Percentiles rank a stretch among this genome's conserved stretches.
These are phyloP conservation scores for Lipophrys pholis DNA, from an alignment of 2,113 vertebrate genomes.

Conservation along the genomic window DNA sequence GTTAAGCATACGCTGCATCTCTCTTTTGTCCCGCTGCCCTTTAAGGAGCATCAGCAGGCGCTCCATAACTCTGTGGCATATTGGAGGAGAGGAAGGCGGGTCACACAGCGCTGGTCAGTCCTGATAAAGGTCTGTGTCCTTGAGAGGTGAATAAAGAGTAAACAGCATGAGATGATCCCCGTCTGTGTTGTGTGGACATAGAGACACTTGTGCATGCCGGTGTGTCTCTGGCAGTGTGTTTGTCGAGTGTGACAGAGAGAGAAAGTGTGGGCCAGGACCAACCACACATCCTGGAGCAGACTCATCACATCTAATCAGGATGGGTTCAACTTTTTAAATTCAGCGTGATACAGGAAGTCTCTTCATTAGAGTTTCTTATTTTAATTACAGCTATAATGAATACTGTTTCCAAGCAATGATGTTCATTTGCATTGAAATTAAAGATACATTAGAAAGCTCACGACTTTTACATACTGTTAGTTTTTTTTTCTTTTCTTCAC, in stretches of 20 bases:
- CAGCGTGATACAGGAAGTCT: too few species aligned
- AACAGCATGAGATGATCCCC: constrained; percentile 54
- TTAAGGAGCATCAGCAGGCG: constrained; percentile 71
- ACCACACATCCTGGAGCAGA: constrained; percentile 39
- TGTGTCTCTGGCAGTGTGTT: constrained; percentile 27
- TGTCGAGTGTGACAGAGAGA: constrained; percentile 28
- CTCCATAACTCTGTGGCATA: constrained; percentile 76
- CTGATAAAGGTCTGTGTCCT: constrained; percentile 79
- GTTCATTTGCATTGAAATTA: too few species aligned
- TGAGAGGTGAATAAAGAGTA: constrained; percentile 73
- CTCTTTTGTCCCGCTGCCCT: constrained; percentile 71
- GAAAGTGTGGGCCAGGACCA: constrained; percentile 19
- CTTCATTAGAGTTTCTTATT: too few species aligned
- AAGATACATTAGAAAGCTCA: too few species aligned
- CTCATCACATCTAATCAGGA: constrained; percentile 8
- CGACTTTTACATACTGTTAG: too few species aligned
- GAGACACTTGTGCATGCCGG: constrained; percentile 32
- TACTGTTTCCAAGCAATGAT: too few species aligned
- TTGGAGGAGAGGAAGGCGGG: constrained; percentile 50
- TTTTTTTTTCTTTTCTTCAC: too few species aligned
- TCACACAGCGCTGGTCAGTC: constrained; percentile 53
- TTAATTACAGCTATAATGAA: too few species aligned
- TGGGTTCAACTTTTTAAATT: too few species aligned
- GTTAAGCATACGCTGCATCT: constrained; percentile 68
- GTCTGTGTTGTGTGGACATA: constrained; percentile 51